A percentile compares a stretch with the other conserved stretches of the same genome.
Conservation (phyloP, 2,888 invertebrate genomes). For the Ochlodes sylvanus region DNA sequence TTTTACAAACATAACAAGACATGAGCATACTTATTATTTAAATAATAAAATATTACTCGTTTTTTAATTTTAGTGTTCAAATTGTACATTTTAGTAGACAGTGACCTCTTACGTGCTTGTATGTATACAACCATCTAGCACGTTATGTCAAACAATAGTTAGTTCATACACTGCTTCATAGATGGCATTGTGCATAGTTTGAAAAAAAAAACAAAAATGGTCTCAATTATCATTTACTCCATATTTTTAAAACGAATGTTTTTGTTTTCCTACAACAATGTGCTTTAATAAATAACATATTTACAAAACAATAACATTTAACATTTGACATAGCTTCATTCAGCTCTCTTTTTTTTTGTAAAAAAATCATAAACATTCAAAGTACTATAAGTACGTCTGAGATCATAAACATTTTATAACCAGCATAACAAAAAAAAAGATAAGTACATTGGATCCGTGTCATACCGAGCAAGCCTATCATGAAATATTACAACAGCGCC, state of each 20-base stretch:
- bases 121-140: no score
- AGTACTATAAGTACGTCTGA: not conserved
- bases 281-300: constrained; percentile 41
- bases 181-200: not conserved
- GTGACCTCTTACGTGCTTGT: not conserved
- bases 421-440: no score
- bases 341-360: constrained; percentile 1
- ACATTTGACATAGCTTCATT: not conserved
- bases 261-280: constrained; percentile 49
- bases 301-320: constrained; percentile 27
- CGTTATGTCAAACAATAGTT: not conserved
- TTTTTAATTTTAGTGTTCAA: no score
- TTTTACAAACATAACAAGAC: no score
- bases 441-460: no score
- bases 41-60: no score
- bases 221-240: constrained; percentile 47
- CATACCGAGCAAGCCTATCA: no score
- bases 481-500: not conserved
- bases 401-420: not conserved
- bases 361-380: not conserved
- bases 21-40: no score
- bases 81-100: not conserved
- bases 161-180: not conserved
- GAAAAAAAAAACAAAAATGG: constrained; percentile 19
- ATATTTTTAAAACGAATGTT: constrained; percentile 35